phyloP scores from a whole-genome alignment of 1,140 invertebrate genomes.

The Eriosoma lanigerum region DNA sequence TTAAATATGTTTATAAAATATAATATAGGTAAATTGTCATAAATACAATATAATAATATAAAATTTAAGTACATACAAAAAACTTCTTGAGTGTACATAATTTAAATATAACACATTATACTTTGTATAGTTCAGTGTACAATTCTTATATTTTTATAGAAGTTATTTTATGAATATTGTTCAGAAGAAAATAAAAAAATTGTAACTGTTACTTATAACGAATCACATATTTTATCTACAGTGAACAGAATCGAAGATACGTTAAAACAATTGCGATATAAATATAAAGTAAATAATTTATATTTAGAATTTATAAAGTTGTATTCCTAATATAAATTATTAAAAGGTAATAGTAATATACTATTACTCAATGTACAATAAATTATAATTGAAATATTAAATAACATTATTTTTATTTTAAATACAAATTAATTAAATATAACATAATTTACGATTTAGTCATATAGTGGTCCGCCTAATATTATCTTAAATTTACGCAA shows the following conservation, averaged over 20 bases:
- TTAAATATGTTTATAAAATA: no score
- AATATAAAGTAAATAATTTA: conserved; percentile 4
- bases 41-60: no score
- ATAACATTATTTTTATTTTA: not conserved
- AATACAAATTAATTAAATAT: no score
- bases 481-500: conserved; percentile 39
- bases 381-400: not conserved
- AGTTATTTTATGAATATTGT: not conserved
- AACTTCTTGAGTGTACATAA: no score
- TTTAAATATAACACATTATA: no score
- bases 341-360: not conserved
- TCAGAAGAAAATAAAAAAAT: not conserved
- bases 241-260: not conserved
- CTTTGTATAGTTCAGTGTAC: no score
- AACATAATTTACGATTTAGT: not conserved
- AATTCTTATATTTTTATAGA: not conserved
- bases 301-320: not conserved
- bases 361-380: not conserved
- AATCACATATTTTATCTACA: not conserved
- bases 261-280: not conserved
- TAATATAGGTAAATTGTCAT: no score
- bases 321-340: no score
- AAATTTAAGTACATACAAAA: no score
- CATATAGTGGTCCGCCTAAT: conserved; percentile 21
- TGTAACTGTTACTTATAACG: not conserved